Base-by-base conservation (phyloP, 2,888 invertebrate species). In the Caenorhabditis macrosperma region DNA sequence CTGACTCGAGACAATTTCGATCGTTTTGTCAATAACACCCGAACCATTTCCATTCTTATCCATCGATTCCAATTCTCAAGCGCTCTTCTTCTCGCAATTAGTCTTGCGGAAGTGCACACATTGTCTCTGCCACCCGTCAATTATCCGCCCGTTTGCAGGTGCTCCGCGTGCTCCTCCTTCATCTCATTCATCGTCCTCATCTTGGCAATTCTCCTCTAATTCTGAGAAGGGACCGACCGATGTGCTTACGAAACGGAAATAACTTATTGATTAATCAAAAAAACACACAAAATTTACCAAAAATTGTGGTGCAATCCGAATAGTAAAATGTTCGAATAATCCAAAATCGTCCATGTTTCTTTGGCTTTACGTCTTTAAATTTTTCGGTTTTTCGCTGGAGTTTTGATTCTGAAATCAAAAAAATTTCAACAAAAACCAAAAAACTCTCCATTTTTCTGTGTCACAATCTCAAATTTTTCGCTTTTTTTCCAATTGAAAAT, bases 121-220 rank as follows among this genome's bases (percentile, higher is more conserved):
- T 41, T 41, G 41, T 41, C 3, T 41, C 41, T 22, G 28, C 12
- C 38, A 38, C 38, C 38, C 38, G 7, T 38, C 38, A 52, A 52
- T 52, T 52, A 26, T 17, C 35, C 1, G 12, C 22, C 46, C 48
- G 28, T 41, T 72, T 72, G 72, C 72, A 72, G 72, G 72, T 72
- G 72, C 57, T 72, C 72, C 72, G 38, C 72, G 72, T 64, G 72
- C 44, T 72, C 72, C 57, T 48, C 63, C 28, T 63, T 54, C 72
- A 50, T 64, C 38, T 30, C 54, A 15, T 41, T 44, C 46, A 9
- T 52, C 52, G 38, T 69, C n/a, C 17, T 69, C 69, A 48, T 55
- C 72, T 22, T 61, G 57, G 35, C 33, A 33, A 20, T 63, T 15
- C 55, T 72, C 46, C 17, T 46, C 46, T 17, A 28, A 28, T n/a